Base-by-base conservation (phyloP, 2,113 vertebrate genomes). In the Hipposideros armiger region DNA sequence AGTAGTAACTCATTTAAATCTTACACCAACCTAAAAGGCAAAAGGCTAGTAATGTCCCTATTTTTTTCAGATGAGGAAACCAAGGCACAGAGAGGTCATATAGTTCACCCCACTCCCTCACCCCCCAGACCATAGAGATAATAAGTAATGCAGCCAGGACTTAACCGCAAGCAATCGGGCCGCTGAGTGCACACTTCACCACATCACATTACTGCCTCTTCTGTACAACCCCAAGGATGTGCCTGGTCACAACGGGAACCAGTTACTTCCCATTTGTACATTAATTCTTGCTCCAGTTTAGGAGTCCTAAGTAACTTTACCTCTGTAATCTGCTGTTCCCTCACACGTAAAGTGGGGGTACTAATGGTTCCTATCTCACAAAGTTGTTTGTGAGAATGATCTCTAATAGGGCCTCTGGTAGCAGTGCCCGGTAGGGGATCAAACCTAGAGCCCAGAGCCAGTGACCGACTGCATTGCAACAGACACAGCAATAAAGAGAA, bases 21-120 rank as follows among this genome's bases (percentile, higher is more conserved):
- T 78, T 81, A 64, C 56, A 92, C 87, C 11, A 80, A 90, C 40
- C 15, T 13, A 54, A 82, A 64, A 62, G 40, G 15, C 60, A 83
- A 83, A 83, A 47, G 26, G 19, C 45, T 90, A 83, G 36, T 66
- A 15, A 89, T 86, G 45, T 74, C 13, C 20, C n/a, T 11, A 24
- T 47, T 86, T 92, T 82, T 90, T 80, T 42, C 56, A 90, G 30
- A 74, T 56, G 60, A 94, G 16, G 60, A 78, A 42, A 20, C 24
- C 32, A 92, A 94, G 14, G 20, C 69, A 91, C 42, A 87, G 47
- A 90, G 30, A 87, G 14, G 4, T 40, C 56, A 64, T 54, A 3
- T 62, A 62, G 80, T 20, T 54, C 60, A 7, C 14, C 36, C 16
- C 19, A 47, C 4, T 26, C 52, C 5, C 15, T 2, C 52, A 10